Conservation (phyloP, 92 coral and sea anemone species). For the Porites divaricata region DNA sequence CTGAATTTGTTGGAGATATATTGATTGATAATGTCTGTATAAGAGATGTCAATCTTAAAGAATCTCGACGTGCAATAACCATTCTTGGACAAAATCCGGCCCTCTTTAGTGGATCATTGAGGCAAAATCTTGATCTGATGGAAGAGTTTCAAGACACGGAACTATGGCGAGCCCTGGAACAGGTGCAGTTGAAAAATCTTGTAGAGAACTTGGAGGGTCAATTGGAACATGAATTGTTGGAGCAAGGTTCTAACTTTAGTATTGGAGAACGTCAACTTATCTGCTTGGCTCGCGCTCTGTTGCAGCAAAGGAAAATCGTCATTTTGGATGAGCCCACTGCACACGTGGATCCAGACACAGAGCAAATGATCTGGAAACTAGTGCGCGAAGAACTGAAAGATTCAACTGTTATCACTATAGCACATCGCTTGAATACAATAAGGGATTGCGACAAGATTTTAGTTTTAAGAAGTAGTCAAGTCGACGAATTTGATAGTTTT, state of each 20-base stretch:
- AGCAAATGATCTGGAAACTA: not conserved
- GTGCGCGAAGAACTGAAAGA: not conserved
- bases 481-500: no score
- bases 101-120: not conserved
- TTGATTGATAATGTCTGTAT: not conserved
- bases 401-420: not conserved
- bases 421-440: not conserved
- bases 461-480: not conserved
- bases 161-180: not conserved
- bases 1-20: not conserved
- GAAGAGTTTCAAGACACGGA: not conserved
- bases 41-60: not conserved
- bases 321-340: not conserved
- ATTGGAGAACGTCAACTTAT: not conserved
- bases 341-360: not conserved
- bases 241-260: not conserved
- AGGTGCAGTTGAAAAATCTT: not conserved
- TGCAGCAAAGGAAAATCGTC: not conserved
- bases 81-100: not conserved
- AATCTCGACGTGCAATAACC: not conserved
- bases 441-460: not conserved
- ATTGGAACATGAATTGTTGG: not conserved
- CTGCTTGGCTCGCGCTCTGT: not conserved
- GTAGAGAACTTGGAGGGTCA: not conserved
- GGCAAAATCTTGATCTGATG: not conserved